Percentiles rank a stretch among this genome's conserved stretches.
Evolutionary conservation across 2,888 invertebrate species (phyloP).

Genomic region (Pristionchus japonicus): DNA sequence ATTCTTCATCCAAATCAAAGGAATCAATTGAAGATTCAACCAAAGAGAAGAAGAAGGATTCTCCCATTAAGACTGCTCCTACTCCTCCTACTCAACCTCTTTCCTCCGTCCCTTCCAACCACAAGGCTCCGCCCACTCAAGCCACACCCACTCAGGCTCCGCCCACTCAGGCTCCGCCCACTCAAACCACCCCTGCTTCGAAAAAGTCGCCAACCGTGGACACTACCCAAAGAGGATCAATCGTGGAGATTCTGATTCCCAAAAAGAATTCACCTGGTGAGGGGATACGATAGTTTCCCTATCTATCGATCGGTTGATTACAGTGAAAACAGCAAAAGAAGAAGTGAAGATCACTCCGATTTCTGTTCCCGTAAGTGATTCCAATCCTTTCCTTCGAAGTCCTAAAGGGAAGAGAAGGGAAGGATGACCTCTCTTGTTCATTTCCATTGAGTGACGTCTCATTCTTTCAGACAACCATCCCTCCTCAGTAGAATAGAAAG

Average conservation of each 20-base stretch:
- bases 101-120: not conserved
- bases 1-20: not conserved
- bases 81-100: not conserved
- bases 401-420: not conserved
- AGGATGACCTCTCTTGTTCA: not conserved
- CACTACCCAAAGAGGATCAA: not conserved
- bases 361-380: not conserved
- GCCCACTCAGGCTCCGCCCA: too few relatives aligned
- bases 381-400: not conserved
- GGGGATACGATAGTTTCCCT: not conserved
- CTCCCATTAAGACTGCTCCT: not conserved
- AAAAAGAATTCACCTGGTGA: not conserved
- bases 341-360: not conserved
- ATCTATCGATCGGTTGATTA: not conserved
- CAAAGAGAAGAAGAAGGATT: not conserved
- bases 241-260: not conserved
- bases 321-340: slow-evolving; percentile 1
- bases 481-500: slow-evolving; percentile 33
- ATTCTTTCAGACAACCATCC: not conserved
- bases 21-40: not conserved
- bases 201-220: not conserved
- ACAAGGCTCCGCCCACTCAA: not conserved
- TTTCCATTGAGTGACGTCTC: not conserved
- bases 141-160: not conserved
- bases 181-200: too few relatives aligned